Evolutionary conservation across 2,797 vertebrate genomes (phyloP), one percentile per base, ranked within the genome.

Genomic region (Sphaeramia orbicularis): DNA sequence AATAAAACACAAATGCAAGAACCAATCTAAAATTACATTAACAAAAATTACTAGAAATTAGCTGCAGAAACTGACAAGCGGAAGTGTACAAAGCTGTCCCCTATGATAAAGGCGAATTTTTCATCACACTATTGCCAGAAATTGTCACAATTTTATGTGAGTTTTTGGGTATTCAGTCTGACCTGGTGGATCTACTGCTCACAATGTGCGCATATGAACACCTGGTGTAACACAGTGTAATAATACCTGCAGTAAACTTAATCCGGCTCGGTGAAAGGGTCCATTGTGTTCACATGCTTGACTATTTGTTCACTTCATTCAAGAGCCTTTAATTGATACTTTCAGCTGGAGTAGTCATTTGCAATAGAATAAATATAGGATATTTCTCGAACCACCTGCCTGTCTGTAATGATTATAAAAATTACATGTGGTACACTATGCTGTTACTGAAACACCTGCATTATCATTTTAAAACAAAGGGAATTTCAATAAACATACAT

Each of bases 11-110:
- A 59, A 73, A 66, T n/a, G n/a, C 24, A 19, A 36, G 43, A 59
- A 76, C 50, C 40, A 59, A 37, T n/a, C 54, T 50, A 45, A 70
- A 75, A 85, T 68, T 40, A 71, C 60, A 76, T 65, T 71, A 57
- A 85, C 74, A 30, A 74, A 74, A 61, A 63, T 72, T 48, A 19
- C 10, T 21, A 52, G 69, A 80, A 89, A 87, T 70, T 27, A 65
- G 60, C 19, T 76, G 38, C 61, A 50, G 57, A 41, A 36, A 62
- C 14, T 13, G 24, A 71, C 13, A 48, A 67, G 41, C 44, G 36
- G 52, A 69, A 60, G 66, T 57, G 52, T 47, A 60, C 71, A 55
- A 65, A 78, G 71, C 73, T 82, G 71, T 74, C 75, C 45, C 48
- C 49, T 38, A 40, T 62, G 40, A 77, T 66, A 70, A 47, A 7